A percentile compares a stretch with the other conserved stretches of the same genome.
Evolutionary conservation across 2,797 vertebrate species (phyloP).

Genomic region (Sebastes ruberrimus): DNA sequence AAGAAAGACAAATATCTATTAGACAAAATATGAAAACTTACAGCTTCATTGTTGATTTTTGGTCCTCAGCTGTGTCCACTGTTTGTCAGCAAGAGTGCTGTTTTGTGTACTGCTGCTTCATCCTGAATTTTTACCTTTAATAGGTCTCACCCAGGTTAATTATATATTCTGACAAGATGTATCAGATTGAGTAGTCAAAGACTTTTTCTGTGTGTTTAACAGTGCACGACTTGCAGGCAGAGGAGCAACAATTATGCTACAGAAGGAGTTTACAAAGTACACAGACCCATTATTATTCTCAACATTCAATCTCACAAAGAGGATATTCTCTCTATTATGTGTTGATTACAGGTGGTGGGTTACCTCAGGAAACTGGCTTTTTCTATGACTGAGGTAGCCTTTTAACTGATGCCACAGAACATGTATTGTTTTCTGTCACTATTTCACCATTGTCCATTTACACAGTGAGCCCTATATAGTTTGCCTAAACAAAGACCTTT

Average conservation of each 20-base stretch:
- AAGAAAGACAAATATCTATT: not conserved
- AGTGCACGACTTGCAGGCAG: constrained; percentile 22
- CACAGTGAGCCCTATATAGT: not conserved
- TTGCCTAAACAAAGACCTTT: constrained; percentile 34
- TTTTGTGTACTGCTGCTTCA: constrained; percentile 40
- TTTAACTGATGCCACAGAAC: constrained; percentile 37
- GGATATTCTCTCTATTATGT: constrained; percentile 21
- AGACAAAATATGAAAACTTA: constrained; percentile 53
- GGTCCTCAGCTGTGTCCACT: not conserved
- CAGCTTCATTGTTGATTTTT: constrained; percentile 69
- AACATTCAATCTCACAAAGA: constrained; percentile 26
- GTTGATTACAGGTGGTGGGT: constrained; percentile 50
- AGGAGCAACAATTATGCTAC: constrained; percentile 16
- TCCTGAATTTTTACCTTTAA: constrained; percentile 25
- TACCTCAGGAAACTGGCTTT: constrained; percentile 44
- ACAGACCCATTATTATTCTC: constrained; percentile 20
- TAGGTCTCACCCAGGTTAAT: constrained; percentile 49
- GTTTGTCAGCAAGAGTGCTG: not conserved
- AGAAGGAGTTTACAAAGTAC: constrained; percentile 43
- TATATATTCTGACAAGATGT: constrained; percentile 38
- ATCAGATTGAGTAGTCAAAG: constrained; percentile 48
- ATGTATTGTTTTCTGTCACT: constrained; percentile 39
- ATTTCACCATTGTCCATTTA: constrained; percentile 37
- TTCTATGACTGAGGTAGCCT: constrained; percentile 9
- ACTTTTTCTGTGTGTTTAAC: constrained; percentile 43